Evolutionary conservation across 2,888 invertebrate genomes (phyloP).

Genomic region (Artemia sinica): DNA sequence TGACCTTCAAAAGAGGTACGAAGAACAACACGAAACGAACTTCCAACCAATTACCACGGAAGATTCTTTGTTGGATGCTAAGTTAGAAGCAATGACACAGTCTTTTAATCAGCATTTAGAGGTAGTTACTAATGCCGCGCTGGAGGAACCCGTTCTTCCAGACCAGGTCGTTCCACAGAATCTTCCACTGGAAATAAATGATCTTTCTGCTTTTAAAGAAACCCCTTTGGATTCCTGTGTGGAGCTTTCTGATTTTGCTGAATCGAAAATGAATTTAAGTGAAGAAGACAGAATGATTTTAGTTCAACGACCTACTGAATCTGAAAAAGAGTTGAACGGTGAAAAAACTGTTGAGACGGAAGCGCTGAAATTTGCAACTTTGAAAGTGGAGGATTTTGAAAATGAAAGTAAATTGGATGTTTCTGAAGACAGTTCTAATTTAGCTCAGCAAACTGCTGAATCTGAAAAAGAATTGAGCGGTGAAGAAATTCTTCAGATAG

Average conservation of each 20-base stretch:
- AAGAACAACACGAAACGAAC: conserved; percentile 2
- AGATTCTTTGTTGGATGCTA: not conserved
- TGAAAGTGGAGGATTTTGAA: no score
- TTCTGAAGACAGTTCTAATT: no score
- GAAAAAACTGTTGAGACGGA: no score
- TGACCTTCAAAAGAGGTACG: conserved; percentile 12
- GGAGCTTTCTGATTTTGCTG: not conserved
- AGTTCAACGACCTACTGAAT: not conserved
- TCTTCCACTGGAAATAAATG: no score
- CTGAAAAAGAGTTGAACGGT: not conserved
- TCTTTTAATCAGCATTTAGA: conserved; percentile 1
- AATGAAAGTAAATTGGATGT: no score
- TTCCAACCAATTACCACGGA: not conserved
- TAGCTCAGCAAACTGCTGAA: no score
- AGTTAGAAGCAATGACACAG: not conserved
- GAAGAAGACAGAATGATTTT: conserved; percentile 3
- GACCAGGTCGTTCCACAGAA: not conserved
- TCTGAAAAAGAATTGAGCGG: no score
- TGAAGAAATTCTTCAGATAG: no score
- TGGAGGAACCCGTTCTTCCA: not conserved
- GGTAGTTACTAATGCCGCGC: not conserved
- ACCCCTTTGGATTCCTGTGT: not conserved
- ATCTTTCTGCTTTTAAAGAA: no score
- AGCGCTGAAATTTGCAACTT: no score
- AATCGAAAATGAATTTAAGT: not conserved